Conservation (phyloP, 2,113 vertebrate species). For the Pedetes capensis region DNA sequence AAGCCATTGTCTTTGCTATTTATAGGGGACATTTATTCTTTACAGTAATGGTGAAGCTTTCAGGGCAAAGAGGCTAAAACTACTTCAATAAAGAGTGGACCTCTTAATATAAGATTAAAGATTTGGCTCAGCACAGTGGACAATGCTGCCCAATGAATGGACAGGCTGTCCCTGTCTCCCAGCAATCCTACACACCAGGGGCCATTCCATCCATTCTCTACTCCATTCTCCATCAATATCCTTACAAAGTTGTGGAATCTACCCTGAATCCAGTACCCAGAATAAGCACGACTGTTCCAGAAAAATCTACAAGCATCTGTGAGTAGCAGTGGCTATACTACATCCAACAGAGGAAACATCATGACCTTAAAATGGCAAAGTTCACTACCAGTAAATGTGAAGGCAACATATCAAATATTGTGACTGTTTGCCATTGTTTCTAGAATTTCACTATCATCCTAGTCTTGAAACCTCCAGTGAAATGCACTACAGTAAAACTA, state of each 20-base stretch:
- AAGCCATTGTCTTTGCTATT: background rate
- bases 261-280: background rate
- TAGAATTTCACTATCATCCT: background rate
- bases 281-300: background rate
- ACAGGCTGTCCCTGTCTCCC: background rate
- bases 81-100: background rate
- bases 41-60: background rate
- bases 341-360: background rate
- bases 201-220: background rate
- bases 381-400: background rate
- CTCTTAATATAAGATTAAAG: background rate
- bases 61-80: background rate
- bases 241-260: background rate
- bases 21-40: background rate
- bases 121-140: background rate
- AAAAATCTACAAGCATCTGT: background rate
- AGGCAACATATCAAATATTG: background rate
- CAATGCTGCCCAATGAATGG: background rate
- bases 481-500: slow-evolving; percentile 1
- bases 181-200: background rate
- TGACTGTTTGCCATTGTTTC: background rate
- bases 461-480: background rate
- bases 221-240: background rate
- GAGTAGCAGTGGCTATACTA: background rate
- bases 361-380: background rate